Evolutionary conservation across 2,797 vertebrate species (phyloP).

Genomic region (Microtus californicus): DNA sequence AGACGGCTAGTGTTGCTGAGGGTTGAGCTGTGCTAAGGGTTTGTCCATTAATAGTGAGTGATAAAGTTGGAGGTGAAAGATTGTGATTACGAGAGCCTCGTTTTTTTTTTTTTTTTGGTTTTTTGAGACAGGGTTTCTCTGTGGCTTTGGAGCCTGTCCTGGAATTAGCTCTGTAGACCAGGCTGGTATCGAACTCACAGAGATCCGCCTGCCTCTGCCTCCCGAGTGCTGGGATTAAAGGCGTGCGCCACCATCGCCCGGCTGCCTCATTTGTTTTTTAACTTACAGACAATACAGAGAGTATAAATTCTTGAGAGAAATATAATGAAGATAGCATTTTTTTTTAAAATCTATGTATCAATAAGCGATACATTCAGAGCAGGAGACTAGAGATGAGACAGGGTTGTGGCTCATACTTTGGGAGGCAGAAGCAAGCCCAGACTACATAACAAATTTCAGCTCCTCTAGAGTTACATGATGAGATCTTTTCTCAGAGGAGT

Average conservation of each 20-base stretch:
- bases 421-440: background rate
- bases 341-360: background rate
- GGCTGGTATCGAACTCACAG: too few relatives aligned
- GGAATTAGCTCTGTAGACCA: too few relatives aligned
- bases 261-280: too few relatives aligned
- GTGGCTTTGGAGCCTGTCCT: too few relatives aligned
- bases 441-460: too few relatives aligned
- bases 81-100: background rate
- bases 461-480: background rate
- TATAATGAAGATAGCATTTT: background rate
- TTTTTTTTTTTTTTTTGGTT: too few relatives aligned
- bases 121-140: too few relatives aligned
- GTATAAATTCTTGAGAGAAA: constrained; percentile 27
- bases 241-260: too few relatives aligned
- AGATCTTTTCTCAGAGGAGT: background rate
- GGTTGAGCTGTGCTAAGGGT: background rate
- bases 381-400: constrained; percentile 17
- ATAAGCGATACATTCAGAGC: constrained; percentile 2
- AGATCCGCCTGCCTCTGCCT: too few relatives aligned
- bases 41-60: background rate
- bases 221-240: too few relatives aligned
- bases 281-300: background rate
- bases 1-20: background rate
- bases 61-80: background rate
- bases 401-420: background rate